Base-by-base conservation (phyloP, 37 sponge, comb jelly and placozoan species). In the Spongia lamella region DNA sequence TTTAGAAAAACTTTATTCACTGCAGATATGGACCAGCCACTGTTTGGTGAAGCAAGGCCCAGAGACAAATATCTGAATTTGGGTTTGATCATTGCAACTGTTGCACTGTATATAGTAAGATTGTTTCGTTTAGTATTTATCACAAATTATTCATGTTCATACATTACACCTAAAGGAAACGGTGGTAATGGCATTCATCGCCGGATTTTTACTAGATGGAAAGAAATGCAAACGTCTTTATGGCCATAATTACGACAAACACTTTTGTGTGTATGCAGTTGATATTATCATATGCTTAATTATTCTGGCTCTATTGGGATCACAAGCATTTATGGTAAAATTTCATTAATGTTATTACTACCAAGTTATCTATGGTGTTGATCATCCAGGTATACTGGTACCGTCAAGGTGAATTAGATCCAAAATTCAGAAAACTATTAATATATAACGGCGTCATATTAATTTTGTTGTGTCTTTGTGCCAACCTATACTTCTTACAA, bases 321-420 rank as follows among this genome's bases (percentile, higher is more conserved):
- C 90, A 21, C 82, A 84, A 40, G 63, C 74, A 6, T 15, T 84
- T 7, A 76, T 90, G 76, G 90, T 90, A 58, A 62, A 83, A 43
- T 5, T 5, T 43, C 1, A 3, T 39, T 38, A 1, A 3, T 32
- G 37, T 6, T 21, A 40, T 68, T 20, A 7, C 31, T 64, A 31
- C 58, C 54, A 14, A 40, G 7, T 21, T 26, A 75, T 24, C 25
- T 26, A 73, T 60, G 15, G 15, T 40, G 9, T 31, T 39, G 7
- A 19, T 66, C 0, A 21, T 60, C 7, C 57, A 90, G 90, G 90
- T 78, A 19, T 84, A 71, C 66, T 90, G 90, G 90, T 90, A 90
- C 58, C 56, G 85, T 40, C 21, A 78, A 26, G 90, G 90, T 39
- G 90, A 90, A 30, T 56, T 90, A 21, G 85, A 80, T 29, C 90